These are phyloP conservation scores for Grantiella picta DNA, from an alignment of 2,113 vertebrate genomes.

Conservation along the genomic window DNA sequence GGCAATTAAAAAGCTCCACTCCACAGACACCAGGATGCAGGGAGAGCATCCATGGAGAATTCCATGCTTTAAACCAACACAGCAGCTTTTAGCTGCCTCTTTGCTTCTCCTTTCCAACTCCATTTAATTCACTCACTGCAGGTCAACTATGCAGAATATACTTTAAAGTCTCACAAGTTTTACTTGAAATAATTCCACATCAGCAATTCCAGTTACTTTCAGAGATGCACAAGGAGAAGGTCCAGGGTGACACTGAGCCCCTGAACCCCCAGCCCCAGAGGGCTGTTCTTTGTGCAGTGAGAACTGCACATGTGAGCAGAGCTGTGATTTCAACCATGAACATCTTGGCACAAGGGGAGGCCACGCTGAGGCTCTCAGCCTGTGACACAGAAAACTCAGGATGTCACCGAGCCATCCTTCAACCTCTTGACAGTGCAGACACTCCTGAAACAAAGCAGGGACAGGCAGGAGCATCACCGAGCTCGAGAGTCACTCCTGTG, in stretches of 20 bases:
- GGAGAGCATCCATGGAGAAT: neutral
- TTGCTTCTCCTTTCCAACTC: neutral
- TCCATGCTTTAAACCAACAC: neutral
- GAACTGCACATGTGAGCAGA: neutral
- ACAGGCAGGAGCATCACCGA: neutral
- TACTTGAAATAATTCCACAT: neutral
- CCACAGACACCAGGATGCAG: neutral
- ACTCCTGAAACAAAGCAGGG: neutral
- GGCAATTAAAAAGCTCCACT: neutral
- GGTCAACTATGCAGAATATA: neutral
- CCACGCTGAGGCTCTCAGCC: neutral
- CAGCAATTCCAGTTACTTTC: neutral
- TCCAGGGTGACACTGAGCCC: neutral
- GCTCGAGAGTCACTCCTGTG: neutral
- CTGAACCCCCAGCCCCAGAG: neutral
- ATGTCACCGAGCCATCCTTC: neutral
- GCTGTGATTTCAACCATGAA: neutral
- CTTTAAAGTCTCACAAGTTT: neutral
- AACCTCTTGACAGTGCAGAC: neutral
- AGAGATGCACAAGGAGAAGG: neutral
- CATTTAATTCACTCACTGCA: neutral
- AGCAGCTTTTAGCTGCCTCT: neutral
- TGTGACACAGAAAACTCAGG: slow-evolving; percentile 5
- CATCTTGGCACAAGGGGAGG: neutral
- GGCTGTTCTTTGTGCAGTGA: neutral